Conservation (phyloP, 2,888 invertebrate genomes). For the Pristionchus maxplancki region DNA sequence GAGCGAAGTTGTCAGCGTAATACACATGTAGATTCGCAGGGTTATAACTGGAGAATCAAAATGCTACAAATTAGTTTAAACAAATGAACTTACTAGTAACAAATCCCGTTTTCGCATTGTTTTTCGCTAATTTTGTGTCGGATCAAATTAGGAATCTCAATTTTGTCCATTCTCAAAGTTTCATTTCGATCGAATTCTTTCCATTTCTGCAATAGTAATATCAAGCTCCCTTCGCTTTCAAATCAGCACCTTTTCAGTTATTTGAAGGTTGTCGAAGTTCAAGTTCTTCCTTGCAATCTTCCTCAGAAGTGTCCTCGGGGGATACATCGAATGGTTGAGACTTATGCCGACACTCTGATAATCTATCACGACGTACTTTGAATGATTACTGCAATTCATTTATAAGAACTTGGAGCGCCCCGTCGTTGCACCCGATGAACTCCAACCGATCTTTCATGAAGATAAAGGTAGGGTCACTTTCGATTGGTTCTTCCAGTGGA, state of each 20-base stretch:
- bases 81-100: background rate
- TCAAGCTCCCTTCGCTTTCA: background rate
- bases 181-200: constrained; percentile 21
- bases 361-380: background rate
- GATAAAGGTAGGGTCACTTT: background rate
- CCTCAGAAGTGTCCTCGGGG: background rate
- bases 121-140: background rate
- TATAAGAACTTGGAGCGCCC: background rate
- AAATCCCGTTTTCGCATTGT: background rate
- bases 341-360: background rate
- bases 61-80: background rate
- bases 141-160: background rate
- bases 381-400: background rate
- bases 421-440: background rate
- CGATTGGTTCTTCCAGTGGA: background rate
- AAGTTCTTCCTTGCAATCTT: background rate
- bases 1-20: background rate
- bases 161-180: background rate
- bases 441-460: background rate
- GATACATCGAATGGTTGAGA: background rate
- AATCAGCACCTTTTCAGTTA: background rate
- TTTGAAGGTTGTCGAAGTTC: background rate
- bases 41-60: background rate
- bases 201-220: background rate
- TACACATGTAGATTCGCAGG: background rate